Conservation (phyloP, 2,797 vertebrate genomes). For the Acropternis orthonyx region DNA sequence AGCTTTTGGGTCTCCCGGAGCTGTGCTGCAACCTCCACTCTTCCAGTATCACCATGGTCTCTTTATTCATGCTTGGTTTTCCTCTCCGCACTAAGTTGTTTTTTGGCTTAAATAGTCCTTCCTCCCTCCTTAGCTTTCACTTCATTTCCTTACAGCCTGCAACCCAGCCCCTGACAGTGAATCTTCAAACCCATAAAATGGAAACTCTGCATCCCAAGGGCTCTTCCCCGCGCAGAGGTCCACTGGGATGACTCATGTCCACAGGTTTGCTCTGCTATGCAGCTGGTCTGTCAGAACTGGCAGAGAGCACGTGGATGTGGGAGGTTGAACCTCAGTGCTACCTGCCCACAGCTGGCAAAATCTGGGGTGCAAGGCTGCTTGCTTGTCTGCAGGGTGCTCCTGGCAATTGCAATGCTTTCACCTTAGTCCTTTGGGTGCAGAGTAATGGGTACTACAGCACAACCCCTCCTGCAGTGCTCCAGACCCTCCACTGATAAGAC, state of each 20-base stretch:
- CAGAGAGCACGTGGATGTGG: accelerated
- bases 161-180: neutral
- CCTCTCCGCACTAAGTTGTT: neutral
- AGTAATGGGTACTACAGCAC: neutral
- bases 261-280: accelerated
- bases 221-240: neutral
- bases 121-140: neutral
- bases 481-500: neutral
- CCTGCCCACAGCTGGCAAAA: neutral
- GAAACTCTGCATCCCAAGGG: neutral
- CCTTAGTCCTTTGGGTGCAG: neutral
- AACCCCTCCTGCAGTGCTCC: neutral
- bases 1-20: neutral
- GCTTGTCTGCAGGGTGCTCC: neutral
- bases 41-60: neutral
- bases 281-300: neutral
- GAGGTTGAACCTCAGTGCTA: neutral
- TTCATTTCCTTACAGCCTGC: neutral
- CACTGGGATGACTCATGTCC: accelerated
- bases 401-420: neutral
- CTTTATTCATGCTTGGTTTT: neutral
- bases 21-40: neutral
- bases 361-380: neutral
- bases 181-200: accelerated
- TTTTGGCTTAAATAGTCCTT: neutral